phyloP scores from a whole-genome alignment of 2,888 invertebrate genomes.

The Punctoribates punctum region DNA sequence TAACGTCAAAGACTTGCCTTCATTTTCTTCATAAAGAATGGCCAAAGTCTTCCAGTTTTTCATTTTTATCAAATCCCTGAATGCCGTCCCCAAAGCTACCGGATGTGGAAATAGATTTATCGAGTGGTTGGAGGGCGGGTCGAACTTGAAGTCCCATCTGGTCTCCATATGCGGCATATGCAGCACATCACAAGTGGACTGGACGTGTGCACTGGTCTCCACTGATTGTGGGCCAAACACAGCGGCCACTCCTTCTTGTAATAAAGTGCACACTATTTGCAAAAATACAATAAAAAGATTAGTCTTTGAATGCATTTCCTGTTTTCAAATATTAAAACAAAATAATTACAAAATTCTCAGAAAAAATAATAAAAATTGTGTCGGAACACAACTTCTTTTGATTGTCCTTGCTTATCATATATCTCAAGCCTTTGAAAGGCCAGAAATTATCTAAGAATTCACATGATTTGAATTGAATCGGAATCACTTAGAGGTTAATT shows the following conservation, averaged over 20 bases:
- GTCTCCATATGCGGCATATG: slow-evolving; percentile 55
- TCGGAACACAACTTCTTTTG: too few species aligned
- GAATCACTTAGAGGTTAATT: too few species aligned
- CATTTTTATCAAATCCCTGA: slow-evolving; percentile 52
- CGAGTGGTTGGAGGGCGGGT: slow-evolving; percentile 48
- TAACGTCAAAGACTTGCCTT: slow-evolving; percentile 50
- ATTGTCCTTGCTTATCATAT: too few species aligned
- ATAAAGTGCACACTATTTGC: slow-evolving; percentile 47
- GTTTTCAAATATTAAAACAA: not conserved
- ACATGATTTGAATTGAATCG: too few species aligned
- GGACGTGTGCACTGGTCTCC: slow-evolving; percentile 54
- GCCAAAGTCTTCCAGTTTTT: slow-evolving; percentile 55
- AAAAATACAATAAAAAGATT: slow-evolving; percentile 20
- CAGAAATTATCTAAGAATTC: too few species aligned
- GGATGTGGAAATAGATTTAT: slow-evolving; percentile 55
- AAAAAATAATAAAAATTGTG: too few species aligned
- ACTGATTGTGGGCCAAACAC: slow-evolving; percentile 55
- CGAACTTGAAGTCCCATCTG: slow-evolving; percentile 48
- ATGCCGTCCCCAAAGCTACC: slow-evolving; percentile 52
- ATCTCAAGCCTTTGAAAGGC: too few species aligned
- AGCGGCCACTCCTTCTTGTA: slow-evolving; percentile 49
- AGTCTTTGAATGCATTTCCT: slow-evolving; percentile 7
- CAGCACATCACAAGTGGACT: slow-evolving; percentile 55
- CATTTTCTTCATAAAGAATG: slow-evolving; percentile 55
- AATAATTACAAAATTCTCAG: too few species aligned